These are phyloP conservation scores for Sebastes steindachneri DNA, from an alignment of 2,797 vertebrate species.

Conservation along the genomic window DNA sequence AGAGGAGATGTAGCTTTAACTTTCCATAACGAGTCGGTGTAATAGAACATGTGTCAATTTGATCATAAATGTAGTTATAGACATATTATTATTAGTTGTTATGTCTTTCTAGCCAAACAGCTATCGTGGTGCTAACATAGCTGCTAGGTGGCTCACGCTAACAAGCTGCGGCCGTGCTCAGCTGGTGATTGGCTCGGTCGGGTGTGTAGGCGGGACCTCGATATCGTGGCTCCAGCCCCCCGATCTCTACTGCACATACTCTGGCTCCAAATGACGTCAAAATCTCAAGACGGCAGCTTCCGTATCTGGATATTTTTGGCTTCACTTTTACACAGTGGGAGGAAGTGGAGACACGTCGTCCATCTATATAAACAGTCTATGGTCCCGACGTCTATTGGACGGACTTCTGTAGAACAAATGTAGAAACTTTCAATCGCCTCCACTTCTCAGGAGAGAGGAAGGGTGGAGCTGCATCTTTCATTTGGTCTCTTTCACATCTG, in stretches of 20 bases:
- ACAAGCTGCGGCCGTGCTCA: no score
- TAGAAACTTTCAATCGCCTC: constrained; percentile 16
- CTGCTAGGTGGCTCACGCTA: no score
- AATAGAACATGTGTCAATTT: no score
- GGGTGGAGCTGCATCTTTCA: constrained; percentile 59
- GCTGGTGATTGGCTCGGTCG: neutral
- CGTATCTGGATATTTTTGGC: neutral
- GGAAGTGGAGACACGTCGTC: neutral
- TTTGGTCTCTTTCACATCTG: constrained; percentile 74
- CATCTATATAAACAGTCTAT: neutral
- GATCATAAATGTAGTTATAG: no score
- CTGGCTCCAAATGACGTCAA: neutral
- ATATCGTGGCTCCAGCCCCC: no score
- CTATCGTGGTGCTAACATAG: neutral
- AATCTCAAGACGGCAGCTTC: no score
- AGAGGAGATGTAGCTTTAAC: no score
- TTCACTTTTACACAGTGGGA: neutral
- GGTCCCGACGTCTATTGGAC: neutral
- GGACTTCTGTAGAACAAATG: neutral
- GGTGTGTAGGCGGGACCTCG: neutral
- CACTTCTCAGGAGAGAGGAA: constrained; percentile 50
- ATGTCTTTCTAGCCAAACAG: neutral
- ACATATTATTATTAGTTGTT: no score
- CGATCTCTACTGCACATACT: no score
- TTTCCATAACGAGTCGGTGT: no score